A percentile compares a stretch with the other conserved stretches of the same genome.
Evolutionary conservation across 64 coral and sea anemone genomes (phyloP).

Genomic region (Catalaphyllia jardinei): DNA sequence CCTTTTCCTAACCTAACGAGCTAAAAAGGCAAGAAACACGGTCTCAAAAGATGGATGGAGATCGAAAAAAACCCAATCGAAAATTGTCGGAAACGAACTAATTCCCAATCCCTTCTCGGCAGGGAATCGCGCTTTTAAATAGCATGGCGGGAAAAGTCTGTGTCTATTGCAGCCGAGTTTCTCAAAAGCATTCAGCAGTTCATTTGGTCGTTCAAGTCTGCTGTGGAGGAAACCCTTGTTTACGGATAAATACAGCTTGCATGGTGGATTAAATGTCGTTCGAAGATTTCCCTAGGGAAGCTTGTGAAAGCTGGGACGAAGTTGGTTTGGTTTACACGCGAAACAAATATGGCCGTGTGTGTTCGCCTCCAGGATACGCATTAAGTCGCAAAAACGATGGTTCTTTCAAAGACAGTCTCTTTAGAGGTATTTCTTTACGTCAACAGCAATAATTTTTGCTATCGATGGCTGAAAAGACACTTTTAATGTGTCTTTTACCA

Average conservation of each 20-base stretch:
- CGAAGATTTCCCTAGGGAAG: background rate
- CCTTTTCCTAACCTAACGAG: no score
- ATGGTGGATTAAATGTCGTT: background rate
- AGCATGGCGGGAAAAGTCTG: slow-evolving; percentile 58
- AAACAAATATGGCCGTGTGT: slow-evolving; percentile 84
- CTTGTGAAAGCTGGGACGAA: slow-evolving; percentile 31
- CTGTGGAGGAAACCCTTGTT: no score
- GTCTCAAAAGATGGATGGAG: no score
- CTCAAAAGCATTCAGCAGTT: background rate
- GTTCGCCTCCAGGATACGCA: slow-evolving; percentile 48
- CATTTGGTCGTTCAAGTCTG: background rate
- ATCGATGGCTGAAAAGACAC: no score
- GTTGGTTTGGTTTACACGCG: slow-evolving; percentile 70
- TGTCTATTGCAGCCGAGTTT: background rate
- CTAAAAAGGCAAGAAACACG: no score
- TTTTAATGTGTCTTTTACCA: no score
- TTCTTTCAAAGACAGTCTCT: slow-evolving; percentile 14
- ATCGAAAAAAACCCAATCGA: no score
- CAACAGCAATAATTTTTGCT: no score
- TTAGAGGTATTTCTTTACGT: slow-evolving; percentile 61
- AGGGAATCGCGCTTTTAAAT: background rate
- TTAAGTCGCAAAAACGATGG: background rate
- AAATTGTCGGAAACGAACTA: background rate
- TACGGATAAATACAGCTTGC: no score
- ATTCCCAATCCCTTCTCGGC: background rate